Conservation (phyloP, 2,888 invertebrate genomes). For the Petrophora chlorosata region DNA sequence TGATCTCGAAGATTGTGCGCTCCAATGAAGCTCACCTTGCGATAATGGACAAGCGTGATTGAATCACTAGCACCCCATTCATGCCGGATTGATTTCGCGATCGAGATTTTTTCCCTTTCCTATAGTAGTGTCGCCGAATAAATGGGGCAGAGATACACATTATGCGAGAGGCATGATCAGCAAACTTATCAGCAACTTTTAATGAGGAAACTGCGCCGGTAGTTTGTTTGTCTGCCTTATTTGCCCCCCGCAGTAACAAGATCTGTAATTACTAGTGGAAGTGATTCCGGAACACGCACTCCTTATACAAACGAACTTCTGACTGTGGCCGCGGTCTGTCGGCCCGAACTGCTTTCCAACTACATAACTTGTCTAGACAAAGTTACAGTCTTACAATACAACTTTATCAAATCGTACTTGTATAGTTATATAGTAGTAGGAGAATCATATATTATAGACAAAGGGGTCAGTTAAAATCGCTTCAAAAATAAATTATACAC, state of each 20-base stretch:
- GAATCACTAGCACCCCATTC: constrained; percentile 67
- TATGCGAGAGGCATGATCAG: constrained; percentile 9
- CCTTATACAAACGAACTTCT: neutral
- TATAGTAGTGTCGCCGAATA: constrained; percentile 39
- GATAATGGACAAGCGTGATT: constrained; percentile 68
- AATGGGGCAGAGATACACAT: neutral
- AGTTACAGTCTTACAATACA: no score
- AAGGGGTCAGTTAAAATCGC: neutral
- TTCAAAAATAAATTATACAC: no score
- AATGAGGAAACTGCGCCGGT: constrained; percentile 22
- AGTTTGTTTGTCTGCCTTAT: constrained; percentile 22
- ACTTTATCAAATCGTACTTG: no score
- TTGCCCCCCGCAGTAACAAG: constrained; percentile 8
- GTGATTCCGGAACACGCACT: constrained; percentile 2
- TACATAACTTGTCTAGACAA: no score
- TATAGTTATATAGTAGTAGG: no score
- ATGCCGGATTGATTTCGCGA: constrained; percentile 58
- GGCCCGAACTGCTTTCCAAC: no score
- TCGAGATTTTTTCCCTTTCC: constrained; percentile 52
- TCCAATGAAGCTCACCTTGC: constrained; percentile 57
- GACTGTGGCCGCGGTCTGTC: neutral
- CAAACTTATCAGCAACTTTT: constrained; percentile 15
- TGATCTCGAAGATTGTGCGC: constrained; percentile 62
- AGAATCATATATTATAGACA: no score
- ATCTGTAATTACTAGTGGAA: constrained; percentile 11